Conservation (phyloP, 2,113 vertebrate genomes). For the Chaetorhynchus papuensis region DNA sequence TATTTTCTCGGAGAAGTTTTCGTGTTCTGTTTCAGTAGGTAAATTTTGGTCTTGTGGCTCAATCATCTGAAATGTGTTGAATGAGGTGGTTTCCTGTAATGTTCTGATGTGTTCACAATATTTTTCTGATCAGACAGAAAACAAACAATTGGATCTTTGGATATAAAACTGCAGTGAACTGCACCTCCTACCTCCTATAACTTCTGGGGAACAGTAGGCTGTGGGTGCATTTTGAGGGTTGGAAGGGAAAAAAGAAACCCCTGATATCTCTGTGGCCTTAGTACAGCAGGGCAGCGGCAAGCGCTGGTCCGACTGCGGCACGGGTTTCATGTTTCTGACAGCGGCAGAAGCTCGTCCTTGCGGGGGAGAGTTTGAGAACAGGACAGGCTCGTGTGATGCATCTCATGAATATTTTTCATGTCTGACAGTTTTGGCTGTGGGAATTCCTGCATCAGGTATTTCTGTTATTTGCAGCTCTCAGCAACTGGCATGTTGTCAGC, state of each 20-base stretch:
- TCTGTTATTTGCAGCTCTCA: not conserved
- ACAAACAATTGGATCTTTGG: not conserved
- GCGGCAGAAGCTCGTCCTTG: accelerated
- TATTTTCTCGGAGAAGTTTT: not conserved
- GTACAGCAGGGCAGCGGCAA: not conserved
- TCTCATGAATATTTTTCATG: not conserved
- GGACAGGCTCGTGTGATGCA: not conserved
- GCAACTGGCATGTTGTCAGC: not conserved
- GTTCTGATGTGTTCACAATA: not conserved
- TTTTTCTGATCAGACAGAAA: not conserved
- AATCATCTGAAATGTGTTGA: not conserved
- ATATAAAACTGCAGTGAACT: not conserved
- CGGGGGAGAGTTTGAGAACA: not conserved
- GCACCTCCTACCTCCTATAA: not conserved
- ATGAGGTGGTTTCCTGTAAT: not conserved
- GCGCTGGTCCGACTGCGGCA: not conserved
- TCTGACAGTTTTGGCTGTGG: not conserved
- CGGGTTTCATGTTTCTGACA: accelerated
- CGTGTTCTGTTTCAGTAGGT: not conserved
- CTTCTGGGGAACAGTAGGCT: not conserved
- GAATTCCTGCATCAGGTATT: not conserved
- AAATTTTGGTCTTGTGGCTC: not conserved
- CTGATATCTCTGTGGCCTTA: accelerated
- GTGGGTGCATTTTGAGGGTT: not conserved
- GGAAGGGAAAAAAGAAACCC: not conserved